A percentile compares a stretch with the other conserved stretches of the same genome.
Conservation (phyloP, 2,113 vertebrate genomes). For the Leptodactylus fuscus region DNA sequence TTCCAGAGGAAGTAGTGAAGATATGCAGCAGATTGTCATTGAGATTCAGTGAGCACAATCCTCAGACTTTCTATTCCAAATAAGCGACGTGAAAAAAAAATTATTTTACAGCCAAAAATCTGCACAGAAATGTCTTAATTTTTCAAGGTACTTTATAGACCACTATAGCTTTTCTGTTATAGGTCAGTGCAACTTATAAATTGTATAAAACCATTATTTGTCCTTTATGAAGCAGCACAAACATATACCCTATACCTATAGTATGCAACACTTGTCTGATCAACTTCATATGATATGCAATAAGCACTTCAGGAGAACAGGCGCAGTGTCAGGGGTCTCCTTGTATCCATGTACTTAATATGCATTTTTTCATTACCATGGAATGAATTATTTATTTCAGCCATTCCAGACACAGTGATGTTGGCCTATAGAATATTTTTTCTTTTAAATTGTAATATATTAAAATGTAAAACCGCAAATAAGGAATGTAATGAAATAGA, state of each 20-base stretch:
- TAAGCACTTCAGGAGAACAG: background rate
- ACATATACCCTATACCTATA: background rate
- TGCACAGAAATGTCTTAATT: too few species aligned
- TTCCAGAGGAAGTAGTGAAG: too few species aligned
- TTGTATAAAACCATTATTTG: background rate
- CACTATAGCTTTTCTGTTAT: too few species aligned
- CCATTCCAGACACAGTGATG: background rate
- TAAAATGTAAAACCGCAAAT: background rate
- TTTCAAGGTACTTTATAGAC: too few species aligned
- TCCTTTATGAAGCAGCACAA: background rate
- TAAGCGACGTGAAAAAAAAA: too few species aligned
- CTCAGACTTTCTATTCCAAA: too few species aligned
- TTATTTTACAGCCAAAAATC: too few species aligned
- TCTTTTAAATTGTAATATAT: background rate
- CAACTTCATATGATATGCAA: background rate
- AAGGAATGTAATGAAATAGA: background rate
- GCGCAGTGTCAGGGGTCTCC: background rate
- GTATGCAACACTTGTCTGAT: background rate
- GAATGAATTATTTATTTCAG: background rate
- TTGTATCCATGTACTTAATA: background rate
- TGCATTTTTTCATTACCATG: background rate
- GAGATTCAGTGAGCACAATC: too few species aligned
- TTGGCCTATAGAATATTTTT: background rate
- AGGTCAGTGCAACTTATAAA: background rate
- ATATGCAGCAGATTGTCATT: too few species aligned